Evolutionary conservation across 2,888 invertebrate genomes (phyloP).

Genomic region (Stictocephala bisonia): DNA sequence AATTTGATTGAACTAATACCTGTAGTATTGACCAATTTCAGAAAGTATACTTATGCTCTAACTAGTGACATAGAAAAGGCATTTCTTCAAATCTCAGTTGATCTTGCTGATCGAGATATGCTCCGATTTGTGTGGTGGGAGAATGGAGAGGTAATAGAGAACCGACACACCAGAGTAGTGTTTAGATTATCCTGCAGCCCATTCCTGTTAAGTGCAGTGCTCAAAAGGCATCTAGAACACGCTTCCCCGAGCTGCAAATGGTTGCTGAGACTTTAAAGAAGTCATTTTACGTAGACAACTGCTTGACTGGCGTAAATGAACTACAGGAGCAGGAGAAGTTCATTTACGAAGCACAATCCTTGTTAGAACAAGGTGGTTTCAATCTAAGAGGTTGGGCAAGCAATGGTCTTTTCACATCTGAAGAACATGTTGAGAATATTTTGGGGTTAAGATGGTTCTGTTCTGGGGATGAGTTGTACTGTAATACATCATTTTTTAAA

Average conservation of each 20-base stretch:
- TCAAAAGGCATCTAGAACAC: background rate
- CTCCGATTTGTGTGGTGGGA: constrained; percentile 40
- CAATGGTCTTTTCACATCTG: no score
- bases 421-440: no score
- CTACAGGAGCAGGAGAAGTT: background rate
- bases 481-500: no score
- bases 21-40: constrained; percentile 52
- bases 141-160: constrained; percentile 11
- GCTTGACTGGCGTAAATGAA: constrained; percentile 25
- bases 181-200: background rate
- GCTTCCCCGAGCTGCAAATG: background rate
- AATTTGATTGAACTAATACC: constrained; percentile 57
- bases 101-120: constrained; percentile 23
- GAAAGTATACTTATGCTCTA: constrained; percentile 52
- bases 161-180: constrained; percentile 34
- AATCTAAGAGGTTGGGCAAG: no score
- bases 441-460: no score
- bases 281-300: constrained; percentile 43
- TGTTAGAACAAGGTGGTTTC: no score
- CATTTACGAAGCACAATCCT: constrained; percentile 6
- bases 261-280: background rate
- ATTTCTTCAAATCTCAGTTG: constrained; percentile 52
- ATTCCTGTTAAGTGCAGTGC: background rate
- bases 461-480: no score
- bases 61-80: constrained; percentile 54